phyloP scores from a whole-genome alignment of 1,140 invertebrate species.

The Euwallacea similis region DNA sequence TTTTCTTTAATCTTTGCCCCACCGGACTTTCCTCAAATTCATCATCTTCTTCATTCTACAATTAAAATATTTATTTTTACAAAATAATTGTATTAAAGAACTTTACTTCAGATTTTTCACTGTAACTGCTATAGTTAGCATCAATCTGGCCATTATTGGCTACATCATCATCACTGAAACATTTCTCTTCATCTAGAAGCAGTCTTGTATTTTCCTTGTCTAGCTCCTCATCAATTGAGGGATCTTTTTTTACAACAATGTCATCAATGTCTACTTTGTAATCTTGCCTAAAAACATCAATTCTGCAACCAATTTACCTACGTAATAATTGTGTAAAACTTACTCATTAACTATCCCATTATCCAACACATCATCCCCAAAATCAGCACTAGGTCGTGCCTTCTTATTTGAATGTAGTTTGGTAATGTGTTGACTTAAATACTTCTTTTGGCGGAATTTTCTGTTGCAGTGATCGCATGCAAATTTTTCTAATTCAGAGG shows the following conservation, averaged over 20 bases:
- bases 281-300: not conserved
- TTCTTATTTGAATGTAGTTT: conserved; percentile 21
- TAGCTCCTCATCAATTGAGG: conserved; percentile 10
- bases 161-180: conserved; percentile 4
- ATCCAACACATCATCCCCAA: not conserved
- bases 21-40: conserved; percentile 2
- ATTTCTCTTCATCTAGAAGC: not conserved
- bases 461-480: conserved; percentile 29
- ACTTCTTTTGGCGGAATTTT: conserved; percentile 32
- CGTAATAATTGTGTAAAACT: not conserved
- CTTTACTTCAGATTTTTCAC: conserved; percentile 15
- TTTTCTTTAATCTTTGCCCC: conserved; percentile 5
- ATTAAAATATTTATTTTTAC: not conserved
- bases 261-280: not conserved
- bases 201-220: conserved; percentile 8
- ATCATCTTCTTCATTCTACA: conserved; percentile 15
- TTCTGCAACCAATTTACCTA: not conserved
- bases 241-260: not conserved
- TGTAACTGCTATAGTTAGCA: conserved; percentile 7
- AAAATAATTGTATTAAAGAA: conserved; percentile 2
- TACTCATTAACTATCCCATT: not conserved
- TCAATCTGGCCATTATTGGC: conserved; percentile 12
- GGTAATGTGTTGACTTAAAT: conserved; percentile 31
- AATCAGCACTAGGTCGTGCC: not conserved
- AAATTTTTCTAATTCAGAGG: not conserved